Evolutionary conservation across 1,140 invertebrate species (phyloP).

Genomic region (Cydia splendana): DNA sequence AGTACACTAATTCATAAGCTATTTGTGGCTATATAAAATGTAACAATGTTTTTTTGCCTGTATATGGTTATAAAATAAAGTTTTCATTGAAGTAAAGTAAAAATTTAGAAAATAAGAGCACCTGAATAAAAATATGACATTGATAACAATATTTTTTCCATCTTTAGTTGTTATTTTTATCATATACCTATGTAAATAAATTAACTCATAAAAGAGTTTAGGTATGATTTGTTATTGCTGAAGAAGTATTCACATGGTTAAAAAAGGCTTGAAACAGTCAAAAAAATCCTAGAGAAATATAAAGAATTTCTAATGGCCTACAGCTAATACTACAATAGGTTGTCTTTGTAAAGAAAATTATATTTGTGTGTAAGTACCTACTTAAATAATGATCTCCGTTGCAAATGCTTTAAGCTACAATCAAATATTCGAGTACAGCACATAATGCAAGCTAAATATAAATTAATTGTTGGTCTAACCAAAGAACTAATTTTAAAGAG

Average conservation of each 20-base stretch:
- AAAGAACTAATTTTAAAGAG: neutral
- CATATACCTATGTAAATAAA: neutral
- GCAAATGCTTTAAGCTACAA: neutral
- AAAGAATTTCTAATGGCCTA: neutral
- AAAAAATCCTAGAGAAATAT: neutral
- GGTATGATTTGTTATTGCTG: neutral
- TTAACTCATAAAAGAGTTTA: neutral
- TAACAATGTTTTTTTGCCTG: neutral
- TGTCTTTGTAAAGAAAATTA: constrained; percentile 5
- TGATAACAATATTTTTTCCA: too few species aligned
- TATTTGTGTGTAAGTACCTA: constrained; percentile 17
- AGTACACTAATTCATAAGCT: neutral
- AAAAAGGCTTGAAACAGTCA: neutral
- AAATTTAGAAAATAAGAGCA: neutral
- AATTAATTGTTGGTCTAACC: constrained; percentile 16
- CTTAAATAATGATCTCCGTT: neutral
- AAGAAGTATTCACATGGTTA: neutral
- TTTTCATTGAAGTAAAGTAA: neutral
- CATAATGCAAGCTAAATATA: constrained; percentile 14
- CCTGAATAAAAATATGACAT: neutral
- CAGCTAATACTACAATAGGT: neutral
- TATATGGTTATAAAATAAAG: constrained; percentile 9
- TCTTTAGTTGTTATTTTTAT: neutral
- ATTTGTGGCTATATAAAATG: neutral
- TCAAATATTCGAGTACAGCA: constrained; percentile 16